These are phyloP conservation scores for Caenorhabditis afra DNA, from an alignment of 2,888 invertebrate genomes.

Conservation along the genomic window DNA sequence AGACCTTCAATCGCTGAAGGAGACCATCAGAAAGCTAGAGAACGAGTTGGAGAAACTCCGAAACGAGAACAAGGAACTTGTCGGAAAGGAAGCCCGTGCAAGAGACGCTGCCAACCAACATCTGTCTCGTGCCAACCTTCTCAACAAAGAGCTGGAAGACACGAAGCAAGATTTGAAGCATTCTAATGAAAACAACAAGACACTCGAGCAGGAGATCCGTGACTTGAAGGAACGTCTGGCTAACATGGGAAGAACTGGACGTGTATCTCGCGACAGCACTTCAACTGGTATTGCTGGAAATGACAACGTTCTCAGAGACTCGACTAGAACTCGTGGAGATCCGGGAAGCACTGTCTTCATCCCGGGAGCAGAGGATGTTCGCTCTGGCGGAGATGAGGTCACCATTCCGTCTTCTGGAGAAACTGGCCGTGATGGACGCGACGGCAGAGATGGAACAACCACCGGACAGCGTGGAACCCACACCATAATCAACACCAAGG, in stretches of 20 bases:
- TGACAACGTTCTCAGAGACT: conserved; percentile 31
- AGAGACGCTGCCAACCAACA: conserved; percentile 73
- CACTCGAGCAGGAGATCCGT: conserved; percentile 65
- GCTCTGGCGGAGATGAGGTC: conserved; percentile 56
- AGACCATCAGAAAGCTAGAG: conserved; percentile 77
- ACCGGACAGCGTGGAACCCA: conserved; percentile 47
- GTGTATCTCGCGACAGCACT: conserved; percentile 59
- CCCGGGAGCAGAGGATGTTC: conserved; percentile 54
- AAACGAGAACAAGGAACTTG: conserved; percentile 71
- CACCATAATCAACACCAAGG: conserved; percentile 42
- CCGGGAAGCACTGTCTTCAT: conserved; percentile 55
- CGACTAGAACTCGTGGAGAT: conserved; percentile 44
- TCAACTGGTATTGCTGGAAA: conserved; percentile 53
- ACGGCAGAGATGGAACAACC: conserved; percentile 58
- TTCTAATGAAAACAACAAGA: conserved; percentile 56
- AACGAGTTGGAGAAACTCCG: conserved; percentile 76
- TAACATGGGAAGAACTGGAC: conserved; percentile 58
- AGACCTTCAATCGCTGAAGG: conserved; percentile 73
- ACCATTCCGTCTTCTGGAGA: conserved; percentile 49
- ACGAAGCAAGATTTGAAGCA: conserved; percentile 65
- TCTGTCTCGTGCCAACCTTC: conserved; percentile 68
- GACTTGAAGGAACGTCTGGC: conserved; percentile 66
- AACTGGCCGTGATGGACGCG: conserved; percentile 61
- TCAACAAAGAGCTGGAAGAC: conserved; percentile 72
- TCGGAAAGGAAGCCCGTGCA: conserved; percentile 70